A percentile compares a stretch with the other conserved stretches of the same genome.
Evolutionary conservation across 2,113 vertebrate genomes (phyloP).

Genomic region (Myotis brandtii): DNA sequence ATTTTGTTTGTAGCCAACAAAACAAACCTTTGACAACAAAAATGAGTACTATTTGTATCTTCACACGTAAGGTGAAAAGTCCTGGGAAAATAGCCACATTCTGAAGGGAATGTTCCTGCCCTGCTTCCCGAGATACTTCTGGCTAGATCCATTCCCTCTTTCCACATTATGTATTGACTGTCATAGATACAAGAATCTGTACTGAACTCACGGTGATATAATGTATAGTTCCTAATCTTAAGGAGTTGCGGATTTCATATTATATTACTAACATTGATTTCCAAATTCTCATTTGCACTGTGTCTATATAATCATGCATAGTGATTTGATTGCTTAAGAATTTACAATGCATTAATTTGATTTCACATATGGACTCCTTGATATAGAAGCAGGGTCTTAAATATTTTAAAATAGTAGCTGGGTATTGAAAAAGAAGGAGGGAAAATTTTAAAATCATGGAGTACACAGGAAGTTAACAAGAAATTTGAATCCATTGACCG

Average conservation of each 20-base stretch:
- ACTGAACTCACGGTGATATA: not conserved
- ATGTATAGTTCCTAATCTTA: not conserved
- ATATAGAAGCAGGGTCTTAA: not conserved
- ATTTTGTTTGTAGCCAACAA: slow-evolving; percentile 51
- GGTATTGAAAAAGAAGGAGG: not conserved
- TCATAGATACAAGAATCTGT: not conserved
- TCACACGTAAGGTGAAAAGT: not conserved
- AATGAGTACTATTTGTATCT: not conserved
- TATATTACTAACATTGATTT: not conserved
- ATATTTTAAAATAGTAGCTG: not conserved
- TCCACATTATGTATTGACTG: not conserved
- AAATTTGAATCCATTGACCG: not conserved
- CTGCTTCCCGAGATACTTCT: not conserved
- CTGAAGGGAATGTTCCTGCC: not conserved
- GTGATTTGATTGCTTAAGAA: slow-evolving; percentile 14
- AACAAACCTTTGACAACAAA: slow-evolving; percentile 23
- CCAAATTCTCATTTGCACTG: not conserved
- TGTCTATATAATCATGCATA: not conserved
- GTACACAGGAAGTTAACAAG: not conserved
- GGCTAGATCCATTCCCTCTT: not conserved
- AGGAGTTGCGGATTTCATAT: not conserved
- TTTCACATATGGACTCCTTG: not conserved
- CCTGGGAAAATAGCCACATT: not conserved
- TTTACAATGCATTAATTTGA: not conserved
- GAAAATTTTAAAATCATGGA: not conserved